Evolutionary conservation across 1,140 invertebrate species (phyloP).

Genomic region (Amphibalanus amphitrite): DNA sequence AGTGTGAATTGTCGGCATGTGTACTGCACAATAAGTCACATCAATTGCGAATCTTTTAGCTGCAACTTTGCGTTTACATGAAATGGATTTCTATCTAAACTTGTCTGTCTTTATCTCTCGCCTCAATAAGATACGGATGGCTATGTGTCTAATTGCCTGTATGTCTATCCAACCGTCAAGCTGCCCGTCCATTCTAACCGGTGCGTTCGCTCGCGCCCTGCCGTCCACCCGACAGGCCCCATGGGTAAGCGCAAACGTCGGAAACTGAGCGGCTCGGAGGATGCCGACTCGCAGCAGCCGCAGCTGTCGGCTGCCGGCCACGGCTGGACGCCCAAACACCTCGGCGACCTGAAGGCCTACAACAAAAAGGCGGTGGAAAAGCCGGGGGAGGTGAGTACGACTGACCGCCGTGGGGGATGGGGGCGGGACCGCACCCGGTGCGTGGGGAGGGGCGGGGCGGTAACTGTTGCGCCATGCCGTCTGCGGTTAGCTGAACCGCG

Average conservation of each 20-base stretch:
- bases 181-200: neutral
- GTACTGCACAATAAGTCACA: neutral
- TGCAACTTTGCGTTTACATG: neutral
- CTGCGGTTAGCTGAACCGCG: too few species aligned
- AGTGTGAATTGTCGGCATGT: neutral
- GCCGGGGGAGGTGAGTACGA: conserved; percentile 46
- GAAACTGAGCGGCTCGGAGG: conserved; percentile 1
- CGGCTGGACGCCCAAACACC: conserved; percentile 59
- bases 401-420: too few species aligned
- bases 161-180: too few species aligned
- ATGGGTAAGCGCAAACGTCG: conserved; percentile 1
- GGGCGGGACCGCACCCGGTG: too few species aligned
- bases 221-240: neutral
- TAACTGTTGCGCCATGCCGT: too few species aligned
- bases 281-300: neutral
- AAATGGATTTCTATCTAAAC: neutral
- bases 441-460: neutral
- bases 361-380: conserved; percentile 72
- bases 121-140: neutral
- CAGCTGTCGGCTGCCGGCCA: neutral
- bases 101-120: neutral
- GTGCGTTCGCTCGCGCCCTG: neutral
- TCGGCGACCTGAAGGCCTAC: conserved; percentile 73
- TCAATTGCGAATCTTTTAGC: neutral
- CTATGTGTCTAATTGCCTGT: neutral